phyloP scores from a whole-genome alignment of 2,797 vertebrate genomes.

The Pangasius mekongensis region DNA sequence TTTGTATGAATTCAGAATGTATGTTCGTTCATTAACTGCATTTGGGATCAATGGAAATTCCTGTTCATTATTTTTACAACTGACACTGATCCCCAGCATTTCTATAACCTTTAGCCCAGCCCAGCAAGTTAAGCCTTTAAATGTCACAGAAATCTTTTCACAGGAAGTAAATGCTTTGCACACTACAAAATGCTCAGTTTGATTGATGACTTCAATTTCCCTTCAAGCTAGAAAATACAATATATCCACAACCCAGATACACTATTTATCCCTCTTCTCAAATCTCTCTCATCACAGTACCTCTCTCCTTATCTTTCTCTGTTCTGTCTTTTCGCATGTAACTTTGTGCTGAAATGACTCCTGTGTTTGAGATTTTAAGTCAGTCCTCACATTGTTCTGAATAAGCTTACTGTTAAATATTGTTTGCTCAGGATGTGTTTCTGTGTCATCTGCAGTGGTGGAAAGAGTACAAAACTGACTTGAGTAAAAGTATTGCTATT shows the following conservation, averaged over 20 bases:
- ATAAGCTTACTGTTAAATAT: background rate
- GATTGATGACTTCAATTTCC: constrained; percentile 18
- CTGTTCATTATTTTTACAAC: background rate
- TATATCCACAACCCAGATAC: background rate
- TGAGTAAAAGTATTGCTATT: background rate
- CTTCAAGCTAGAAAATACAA: background rate
- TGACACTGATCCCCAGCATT: background rate
- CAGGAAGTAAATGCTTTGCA: background rate
- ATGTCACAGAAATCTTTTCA: background rate
- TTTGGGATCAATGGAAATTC: background rate
- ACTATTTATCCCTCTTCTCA: background rate
- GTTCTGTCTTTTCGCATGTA: background rate
- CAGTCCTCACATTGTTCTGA: background rate
- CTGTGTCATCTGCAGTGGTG: background rate
- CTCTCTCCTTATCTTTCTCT: background rate
- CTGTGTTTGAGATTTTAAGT: background rate
- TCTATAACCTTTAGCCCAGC: background rate
- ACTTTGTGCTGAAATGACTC: background rate
- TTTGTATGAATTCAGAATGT: background rate
- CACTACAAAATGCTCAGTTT: background rate
- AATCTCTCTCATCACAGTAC: background rate
- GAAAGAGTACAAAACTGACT: background rate
- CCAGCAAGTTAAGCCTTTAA: background rate
- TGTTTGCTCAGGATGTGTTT: background rate
- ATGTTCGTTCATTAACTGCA: background rate